phyloP scores from a whole-genome alignment of 2,113 vertebrate genomes.

The Acinonyx jubatus region DNA sequence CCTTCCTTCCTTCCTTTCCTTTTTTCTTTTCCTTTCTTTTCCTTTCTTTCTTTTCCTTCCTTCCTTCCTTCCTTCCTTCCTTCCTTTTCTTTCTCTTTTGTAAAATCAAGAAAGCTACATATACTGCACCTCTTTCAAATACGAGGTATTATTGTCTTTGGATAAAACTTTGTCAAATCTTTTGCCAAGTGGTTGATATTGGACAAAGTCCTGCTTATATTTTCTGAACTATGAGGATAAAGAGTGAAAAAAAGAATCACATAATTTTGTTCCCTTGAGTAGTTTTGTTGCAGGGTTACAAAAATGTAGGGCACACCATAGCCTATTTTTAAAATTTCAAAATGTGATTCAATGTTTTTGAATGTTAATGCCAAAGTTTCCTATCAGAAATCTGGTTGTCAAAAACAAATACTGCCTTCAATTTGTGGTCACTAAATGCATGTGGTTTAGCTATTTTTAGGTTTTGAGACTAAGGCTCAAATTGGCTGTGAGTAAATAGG shows the following conservation, averaged over 20 bases:
- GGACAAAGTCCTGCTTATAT: background rate
- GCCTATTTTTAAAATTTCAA: background rate
- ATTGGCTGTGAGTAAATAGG: background rate
- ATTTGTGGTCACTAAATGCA: background rate
- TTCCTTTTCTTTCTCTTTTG: background rate
- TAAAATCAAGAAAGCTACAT: background rate
- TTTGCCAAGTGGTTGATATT: background rate
- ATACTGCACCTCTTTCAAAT: background rate
- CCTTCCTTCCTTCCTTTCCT: too few relatives aligned
- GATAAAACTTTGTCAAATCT: background rate
- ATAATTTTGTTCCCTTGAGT: background rate
- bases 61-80: too few relatives aligned
- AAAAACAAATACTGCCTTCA: conserved; percentile 30
- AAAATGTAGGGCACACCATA: background rate
- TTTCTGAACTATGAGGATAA: background rate
- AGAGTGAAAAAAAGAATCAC: background rate
- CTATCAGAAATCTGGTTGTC: background rate
- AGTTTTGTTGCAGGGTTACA: background rate
- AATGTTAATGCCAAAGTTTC: background rate
- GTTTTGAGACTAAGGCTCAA: background rate
- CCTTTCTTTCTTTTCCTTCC: too few relatives aligned
- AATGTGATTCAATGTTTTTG: background rate
- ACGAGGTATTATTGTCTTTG: background rate
- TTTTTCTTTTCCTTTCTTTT: too few relatives aligned
- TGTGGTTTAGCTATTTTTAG: background rate